phyloP scores from a whole-genome alignment of 2,888 invertebrate genomes.

The Lasioglossum lativentre region DNA sequence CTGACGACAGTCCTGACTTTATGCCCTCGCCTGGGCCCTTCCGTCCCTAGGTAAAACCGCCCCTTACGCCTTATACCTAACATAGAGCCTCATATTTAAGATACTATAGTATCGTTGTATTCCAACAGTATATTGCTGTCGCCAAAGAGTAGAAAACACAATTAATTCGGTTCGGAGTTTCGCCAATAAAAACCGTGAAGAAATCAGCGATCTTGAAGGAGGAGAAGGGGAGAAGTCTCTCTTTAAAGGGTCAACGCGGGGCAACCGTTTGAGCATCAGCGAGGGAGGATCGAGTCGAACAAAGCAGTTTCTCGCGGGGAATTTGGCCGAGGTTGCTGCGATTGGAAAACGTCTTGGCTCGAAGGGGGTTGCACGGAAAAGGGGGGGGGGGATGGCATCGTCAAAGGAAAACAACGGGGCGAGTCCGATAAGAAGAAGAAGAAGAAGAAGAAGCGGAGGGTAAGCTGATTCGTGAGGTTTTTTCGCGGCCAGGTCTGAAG shows the following conservation, averaged over 20 bases:
- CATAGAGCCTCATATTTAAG: no score
- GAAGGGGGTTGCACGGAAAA: neutral
- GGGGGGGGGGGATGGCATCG: neutral
- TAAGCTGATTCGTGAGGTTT: conserved; percentile 56
- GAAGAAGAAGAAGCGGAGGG: conserved; percentile 1
- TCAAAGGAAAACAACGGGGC: conserved; percentile 7
- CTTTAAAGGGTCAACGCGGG: neutral
- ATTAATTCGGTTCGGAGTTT: neutral
- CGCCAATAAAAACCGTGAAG: neutral
- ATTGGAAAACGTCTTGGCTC: neutral
- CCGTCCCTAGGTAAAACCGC: no score
- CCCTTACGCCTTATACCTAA: no score
- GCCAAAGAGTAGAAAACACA: neutral
- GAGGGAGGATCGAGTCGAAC: neutral
- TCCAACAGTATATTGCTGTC: no score
- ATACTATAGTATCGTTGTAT: no score
- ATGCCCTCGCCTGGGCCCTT: no score
- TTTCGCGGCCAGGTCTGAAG: conserved; percentile 28
- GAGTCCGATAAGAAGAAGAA: conserved; percentile 42
- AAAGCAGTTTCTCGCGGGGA: neutral
- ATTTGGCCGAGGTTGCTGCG: neutral
- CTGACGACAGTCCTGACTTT: no score
- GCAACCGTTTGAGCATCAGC: neutral
- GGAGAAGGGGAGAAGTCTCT: neutral
- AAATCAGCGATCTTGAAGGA: neutral